Conservation (phyloP, 2,888 invertebrate species). For the Sinhomidia bicolor region DNA sequence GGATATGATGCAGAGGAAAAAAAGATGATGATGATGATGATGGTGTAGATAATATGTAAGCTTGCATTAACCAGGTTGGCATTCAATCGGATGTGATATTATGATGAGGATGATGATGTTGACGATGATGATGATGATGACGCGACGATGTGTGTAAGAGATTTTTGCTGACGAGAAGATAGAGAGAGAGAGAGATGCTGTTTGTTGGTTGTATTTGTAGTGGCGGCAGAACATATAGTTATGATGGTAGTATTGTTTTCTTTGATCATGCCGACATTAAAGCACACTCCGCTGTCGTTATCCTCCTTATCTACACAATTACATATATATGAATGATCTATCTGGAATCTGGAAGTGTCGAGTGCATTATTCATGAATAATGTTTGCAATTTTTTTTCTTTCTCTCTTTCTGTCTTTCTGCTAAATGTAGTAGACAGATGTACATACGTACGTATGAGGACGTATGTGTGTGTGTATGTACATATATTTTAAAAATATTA, state of each 20-base stretch:
- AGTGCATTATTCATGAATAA: conserved; percentile 74
- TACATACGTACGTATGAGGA: background rate
- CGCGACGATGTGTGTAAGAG: conserved; percentile 63
- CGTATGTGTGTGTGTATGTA: conserved; percentile 15
- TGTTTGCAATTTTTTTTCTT: conserved; percentile 70
- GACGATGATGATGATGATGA: conserved; percentile 51
- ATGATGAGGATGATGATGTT: conserved; percentile 40
- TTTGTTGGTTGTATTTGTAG: conserved; percentile 58
- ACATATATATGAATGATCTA: conserved; percentile 72
- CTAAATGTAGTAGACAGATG: conserved; percentile 30
- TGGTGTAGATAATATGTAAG: background rate
- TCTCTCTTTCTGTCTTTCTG: no score
- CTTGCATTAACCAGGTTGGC: conserved; percentile 26
- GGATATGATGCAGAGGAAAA: background rate
- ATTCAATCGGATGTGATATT: conserved; percentile 69
- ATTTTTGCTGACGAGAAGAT: conserved; percentile 49
- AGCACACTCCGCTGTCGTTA: conserved; percentile 75
- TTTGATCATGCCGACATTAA: conserved; percentile 76
- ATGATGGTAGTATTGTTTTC: conserved; percentile 70
- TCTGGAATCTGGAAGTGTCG: conserved; percentile 75
- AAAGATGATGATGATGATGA: background rate
- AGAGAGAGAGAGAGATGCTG: conserved; percentile 61
- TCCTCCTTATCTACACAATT: conserved; percentile 74
- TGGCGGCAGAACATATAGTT: conserved; percentile 59
- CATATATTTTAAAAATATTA: no score